Percentiles rank a stretch among this genome's conserved stretches.
Evolutionary conservation across 2,797 vertebrate species (phyloP).

Genomic region (Selene dorsalis): DNA sequence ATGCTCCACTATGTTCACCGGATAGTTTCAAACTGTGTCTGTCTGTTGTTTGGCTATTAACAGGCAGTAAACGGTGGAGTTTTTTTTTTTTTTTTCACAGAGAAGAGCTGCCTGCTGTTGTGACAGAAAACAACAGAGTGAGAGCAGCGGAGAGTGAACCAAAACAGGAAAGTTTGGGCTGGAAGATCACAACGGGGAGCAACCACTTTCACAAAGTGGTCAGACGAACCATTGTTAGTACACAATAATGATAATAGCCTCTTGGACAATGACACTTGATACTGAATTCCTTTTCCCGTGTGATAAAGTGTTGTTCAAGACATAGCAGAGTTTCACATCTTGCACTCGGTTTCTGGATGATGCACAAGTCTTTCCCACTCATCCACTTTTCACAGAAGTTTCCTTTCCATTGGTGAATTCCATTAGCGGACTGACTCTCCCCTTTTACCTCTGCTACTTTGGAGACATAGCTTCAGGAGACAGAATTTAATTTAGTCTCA

Average conservation of each 20-base stretch:
- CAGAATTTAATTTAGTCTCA: conserved; percentile 50
- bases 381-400: conserved; percentile 8
- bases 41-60: neutral
- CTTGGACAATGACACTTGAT: neutral
- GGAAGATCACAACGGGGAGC: neutral
- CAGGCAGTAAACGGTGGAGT: neutral
- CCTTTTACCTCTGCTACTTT: conserved; percentile 14
- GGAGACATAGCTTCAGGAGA: conserved; percentile 16
- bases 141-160: neutral
- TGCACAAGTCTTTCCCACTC: neutral
- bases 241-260: neutral
- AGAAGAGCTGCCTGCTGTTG: neutral
- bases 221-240: neutral
- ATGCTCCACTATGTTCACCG: neutral
- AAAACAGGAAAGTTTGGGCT: neutral
- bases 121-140: neutral
- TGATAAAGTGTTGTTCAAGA: neutral
- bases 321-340: neutral
- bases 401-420: conserved; percentile 15
- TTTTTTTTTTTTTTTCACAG: neutral
- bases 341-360: neutral
- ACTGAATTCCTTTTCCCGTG: neutral
- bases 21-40: neutral
- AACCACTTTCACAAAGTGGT: neutral
- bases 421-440: neutral